These are phyloP conservation scores for Aphaenogaster floridana DNA, from an alignment of 1,140 invertebrate species.

Conservation along the genomic window DNA sequence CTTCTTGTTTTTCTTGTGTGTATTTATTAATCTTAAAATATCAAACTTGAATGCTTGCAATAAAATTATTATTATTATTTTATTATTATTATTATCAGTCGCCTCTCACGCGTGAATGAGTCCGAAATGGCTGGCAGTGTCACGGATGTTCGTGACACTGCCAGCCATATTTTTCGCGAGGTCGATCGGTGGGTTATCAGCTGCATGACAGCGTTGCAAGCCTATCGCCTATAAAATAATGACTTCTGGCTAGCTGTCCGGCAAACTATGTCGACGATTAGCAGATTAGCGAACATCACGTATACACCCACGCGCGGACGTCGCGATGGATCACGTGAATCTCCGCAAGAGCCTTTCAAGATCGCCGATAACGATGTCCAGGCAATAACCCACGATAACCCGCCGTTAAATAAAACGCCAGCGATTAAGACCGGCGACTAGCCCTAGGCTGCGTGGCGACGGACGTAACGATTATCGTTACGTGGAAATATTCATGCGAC, in stretches of 20 bases:
- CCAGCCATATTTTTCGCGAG: constrained; percentile 27
- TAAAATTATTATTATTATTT: background rate
- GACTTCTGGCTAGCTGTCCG: background rate
- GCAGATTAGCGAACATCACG: background rate
- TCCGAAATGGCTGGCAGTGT: constrained; percentile 36
- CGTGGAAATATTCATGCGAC: constrained; percentile 11
- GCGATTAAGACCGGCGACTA: background rate
- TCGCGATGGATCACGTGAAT: constrained; percentile 24
- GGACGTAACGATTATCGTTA: constrained; percentile 10
- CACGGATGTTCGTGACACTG: constrained; percentile 57
- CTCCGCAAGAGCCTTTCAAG: constrained; percentile 9
- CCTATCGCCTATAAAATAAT: constrained; percentile 3
- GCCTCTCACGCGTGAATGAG: constrained; percentile 5
- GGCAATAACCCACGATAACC: background rate
- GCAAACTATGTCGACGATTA: background rate
- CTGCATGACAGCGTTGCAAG: constrained; percentile 44
- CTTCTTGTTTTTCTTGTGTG: too few relatives aligned
- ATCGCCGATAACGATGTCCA: constrained; percentile 22
- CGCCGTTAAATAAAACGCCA: background rate
- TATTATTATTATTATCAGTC: background rate
- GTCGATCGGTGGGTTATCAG: constrained; percentile 68
- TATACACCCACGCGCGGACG: constrained; percentile 13
- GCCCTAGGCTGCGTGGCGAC: constrained; percentile 24
- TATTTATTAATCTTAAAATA: too few relatives aligned
- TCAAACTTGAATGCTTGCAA: too few relatives aligned